phyloP scores from a whole-genome alignment of 2,113 vertebrate genomes.

The Burhinus oedicnemus region DNA sequence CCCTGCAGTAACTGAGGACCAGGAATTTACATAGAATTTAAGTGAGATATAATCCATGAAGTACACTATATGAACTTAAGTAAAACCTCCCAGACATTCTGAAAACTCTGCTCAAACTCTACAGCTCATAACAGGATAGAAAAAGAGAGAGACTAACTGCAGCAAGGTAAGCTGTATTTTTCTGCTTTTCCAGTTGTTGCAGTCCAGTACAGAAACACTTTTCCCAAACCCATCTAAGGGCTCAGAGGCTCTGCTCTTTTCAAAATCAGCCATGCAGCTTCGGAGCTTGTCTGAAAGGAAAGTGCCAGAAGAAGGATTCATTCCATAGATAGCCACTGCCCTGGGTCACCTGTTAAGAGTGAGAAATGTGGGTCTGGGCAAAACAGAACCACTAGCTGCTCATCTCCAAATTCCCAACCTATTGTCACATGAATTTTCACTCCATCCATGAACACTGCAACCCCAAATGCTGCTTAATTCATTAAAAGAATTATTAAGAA shows the following conservation, averaged over 20 bases:
- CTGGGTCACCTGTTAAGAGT: accelerated
- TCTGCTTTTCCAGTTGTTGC: too few species aligned
- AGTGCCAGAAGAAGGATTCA: not conserved
- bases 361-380: accelerated
- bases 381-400: not conserved
- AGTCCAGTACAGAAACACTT: not conserved
- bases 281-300: too few species aligned
- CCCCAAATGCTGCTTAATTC: accelerated
- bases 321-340: too few species aligned
- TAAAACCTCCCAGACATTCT: accelerated
- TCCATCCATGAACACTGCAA: accelerated
- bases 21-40: accelerated
- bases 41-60: not conserved
- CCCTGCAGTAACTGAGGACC: not conserved
- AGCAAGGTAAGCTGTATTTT: accelerated
- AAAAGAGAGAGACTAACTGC: accelerated
- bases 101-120: not conserved
- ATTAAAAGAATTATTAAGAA: accelerated
- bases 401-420: not conserved
- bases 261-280: accelerated
- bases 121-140: accelerated
- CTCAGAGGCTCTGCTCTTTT: not conserved
- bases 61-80: accelerated
- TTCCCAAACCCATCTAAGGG: not conserved
- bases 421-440: accelerated